Conservation (phyloP, 2,888 invertebrate species). For the Drosophila setosimentum region DNA sequence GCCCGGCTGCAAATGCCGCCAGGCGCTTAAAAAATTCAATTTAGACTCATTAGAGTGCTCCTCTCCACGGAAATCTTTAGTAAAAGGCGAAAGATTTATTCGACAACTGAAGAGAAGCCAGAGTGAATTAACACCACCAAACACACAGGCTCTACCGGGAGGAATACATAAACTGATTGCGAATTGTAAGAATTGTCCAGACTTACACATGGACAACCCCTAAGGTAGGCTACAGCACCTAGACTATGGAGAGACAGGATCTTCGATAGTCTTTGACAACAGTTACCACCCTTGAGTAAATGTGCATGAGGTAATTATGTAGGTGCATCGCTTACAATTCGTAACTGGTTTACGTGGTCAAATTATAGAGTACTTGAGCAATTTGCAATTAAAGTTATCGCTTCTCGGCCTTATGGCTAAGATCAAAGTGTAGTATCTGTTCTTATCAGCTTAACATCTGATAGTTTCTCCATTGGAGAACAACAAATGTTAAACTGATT, state of each 20-base stretch:
- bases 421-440: conserved; percentile 89
- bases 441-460: conserved; percentile 90
- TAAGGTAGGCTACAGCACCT: conserved; percentile 6
- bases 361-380: neutral
- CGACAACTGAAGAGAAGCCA: conserved; percentile 49
- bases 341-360: conserved; percentile 8
- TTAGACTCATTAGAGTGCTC: conserved; percentile 46
- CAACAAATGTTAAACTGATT: conserved; percentile 87
- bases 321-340: conserved; percentile 14
- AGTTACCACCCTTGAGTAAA: neutral
- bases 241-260: neutral
- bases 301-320: neutral
- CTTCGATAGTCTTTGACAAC: neutral
- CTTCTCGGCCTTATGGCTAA: conserved; percentile 87
- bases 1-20: conserved; percentile 19
- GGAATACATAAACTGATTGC: neutral
- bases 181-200: neutral
- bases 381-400: conserved; percentile 35
- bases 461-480: conserved; percentile 87
- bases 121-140: neutral
- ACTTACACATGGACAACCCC: neutral
- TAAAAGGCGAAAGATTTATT: conserved; percentile 55
- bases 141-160: neutral
- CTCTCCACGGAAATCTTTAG: conserved; percentile 55
- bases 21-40: conserved; percentile 26